Conservation (phyloP, 1,140 invertebrate genomes). For the Drosophila elegans region DNA sequence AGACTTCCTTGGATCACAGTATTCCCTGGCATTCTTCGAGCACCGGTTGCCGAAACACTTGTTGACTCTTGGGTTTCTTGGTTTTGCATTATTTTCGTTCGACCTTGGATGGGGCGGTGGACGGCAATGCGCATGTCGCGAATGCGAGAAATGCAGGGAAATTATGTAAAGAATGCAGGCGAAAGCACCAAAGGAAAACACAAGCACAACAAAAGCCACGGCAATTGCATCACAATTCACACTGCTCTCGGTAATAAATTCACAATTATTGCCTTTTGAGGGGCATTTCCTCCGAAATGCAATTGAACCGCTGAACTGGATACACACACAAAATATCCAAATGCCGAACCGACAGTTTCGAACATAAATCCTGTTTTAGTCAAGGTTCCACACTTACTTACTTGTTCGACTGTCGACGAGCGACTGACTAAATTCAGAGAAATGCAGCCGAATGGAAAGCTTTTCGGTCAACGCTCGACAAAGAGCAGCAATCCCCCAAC, state of each 20-base stretch:
- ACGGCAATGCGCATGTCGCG: constrained; percentile 61
- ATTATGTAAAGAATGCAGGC: constrained; percentile 68
- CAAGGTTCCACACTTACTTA: constrained; percentile 26
- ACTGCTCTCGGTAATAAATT: constrained; percentile 12
- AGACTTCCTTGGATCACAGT: neutral
- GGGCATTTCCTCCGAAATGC: neutral
- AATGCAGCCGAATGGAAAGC: constrained; percentile 28
- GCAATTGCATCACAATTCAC: constrained; percentile 55
- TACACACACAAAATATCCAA: constrained; percentile 24
- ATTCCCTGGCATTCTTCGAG: neutral
- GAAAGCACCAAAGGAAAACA: constrained; percentile 30
- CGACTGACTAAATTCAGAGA: constrained; percentile 55
- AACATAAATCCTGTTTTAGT: constrained; percentile 7
- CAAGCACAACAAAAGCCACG: constrained; percentile 24
- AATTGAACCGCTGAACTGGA: constrained; percentile 26
- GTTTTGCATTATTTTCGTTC: constrained; percentile 30
- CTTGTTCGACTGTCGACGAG: constrained; percentile 46
- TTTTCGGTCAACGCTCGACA: constrained; percentile 44
- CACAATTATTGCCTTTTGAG: constrained; percentile 1
- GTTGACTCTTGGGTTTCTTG: constrained; percentile 46
- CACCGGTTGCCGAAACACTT: constrained; percentile 48
- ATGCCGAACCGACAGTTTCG: neutral
- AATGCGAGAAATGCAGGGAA: constrained; percentile 46
- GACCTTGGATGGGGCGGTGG: constrained; percentile 60
- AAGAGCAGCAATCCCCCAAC: constrained; percentile 8